Conservation (phyloP, 2,888 invertebrate species). For the Zygogramma bicolorata region DNA sequence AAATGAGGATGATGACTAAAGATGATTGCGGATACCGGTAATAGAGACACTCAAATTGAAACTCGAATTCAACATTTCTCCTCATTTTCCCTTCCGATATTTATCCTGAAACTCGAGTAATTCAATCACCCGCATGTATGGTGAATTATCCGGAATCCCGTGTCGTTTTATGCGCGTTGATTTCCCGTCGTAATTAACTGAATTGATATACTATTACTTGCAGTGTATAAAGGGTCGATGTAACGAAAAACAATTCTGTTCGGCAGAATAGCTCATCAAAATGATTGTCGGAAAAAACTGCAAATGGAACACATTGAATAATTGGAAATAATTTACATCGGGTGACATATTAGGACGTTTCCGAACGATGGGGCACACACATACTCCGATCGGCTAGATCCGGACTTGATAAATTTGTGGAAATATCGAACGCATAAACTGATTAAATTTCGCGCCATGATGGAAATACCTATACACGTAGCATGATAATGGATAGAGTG, state of each 20-base stretch:
- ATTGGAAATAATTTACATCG: constrained; percentile 58
- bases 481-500: not conserved
- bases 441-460: not conserved
- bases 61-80: no score
- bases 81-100: no score
- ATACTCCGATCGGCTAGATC: constrained; percentile 11
- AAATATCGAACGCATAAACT: constrained; percentile 4
- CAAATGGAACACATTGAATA: constrained; percentile 60
- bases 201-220: constrained; percentile 16
- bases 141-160: not conserved
- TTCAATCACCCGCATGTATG: not conserved
- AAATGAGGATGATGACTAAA: no score
- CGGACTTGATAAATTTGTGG: constrained; percentile 19
- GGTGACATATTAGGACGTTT: constrained; percentile 57
- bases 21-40: no score
- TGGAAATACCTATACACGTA: not conserved
- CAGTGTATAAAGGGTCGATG: constrained; percentile 21
- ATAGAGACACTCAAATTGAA: no score
- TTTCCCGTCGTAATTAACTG: constrained; percentile 22
- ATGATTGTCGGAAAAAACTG: constrained; percentile 58
- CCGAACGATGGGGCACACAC: constrained; percentile 38
- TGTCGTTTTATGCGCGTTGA: not conserved
- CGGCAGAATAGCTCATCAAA: constrained; percentile 59
- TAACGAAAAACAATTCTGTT: constrained; percentile 23
- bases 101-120: not conserved